phyloP scores from a whole-genome alignment of 2,797 vertebrate species.

The Yasuhikotakia modesta region DNA sequence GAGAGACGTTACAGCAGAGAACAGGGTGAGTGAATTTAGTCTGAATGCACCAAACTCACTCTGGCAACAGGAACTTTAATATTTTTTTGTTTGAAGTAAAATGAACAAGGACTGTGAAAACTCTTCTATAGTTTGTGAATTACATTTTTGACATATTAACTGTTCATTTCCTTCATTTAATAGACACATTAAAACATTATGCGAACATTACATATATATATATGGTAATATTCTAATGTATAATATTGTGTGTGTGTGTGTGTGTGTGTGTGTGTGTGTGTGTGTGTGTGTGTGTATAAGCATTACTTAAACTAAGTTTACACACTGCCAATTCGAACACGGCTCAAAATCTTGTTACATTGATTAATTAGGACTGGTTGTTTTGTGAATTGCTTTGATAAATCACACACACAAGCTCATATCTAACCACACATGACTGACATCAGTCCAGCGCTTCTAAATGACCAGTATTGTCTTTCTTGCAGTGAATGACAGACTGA shows the following conservation, averaged over 20 bases:
- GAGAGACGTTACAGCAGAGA: constrained; percentile 22
- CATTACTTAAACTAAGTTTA: background rate
- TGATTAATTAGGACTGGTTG: background rate
- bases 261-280: no score
- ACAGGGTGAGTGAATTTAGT: constrained; percentile 20
- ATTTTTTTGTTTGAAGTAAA: background rate
- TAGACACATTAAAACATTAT: no score
- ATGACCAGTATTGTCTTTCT: constrained; percentile 50
- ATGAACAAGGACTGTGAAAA: background rate
- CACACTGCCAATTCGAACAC: background rate
- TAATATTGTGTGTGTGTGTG: no score
- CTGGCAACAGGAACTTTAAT: constrained; percentile 3
- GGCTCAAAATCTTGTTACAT: background rate
- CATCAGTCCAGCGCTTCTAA: constrained; percentile 53
- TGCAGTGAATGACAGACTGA: constrained; percentile 50
- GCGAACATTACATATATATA: no score
- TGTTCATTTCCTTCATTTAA: no score
- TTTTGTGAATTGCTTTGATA: background rate
- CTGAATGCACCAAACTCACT: constrained; percentile 13
- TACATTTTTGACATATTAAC: background rate
- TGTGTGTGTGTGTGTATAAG: background rate
- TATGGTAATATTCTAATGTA: no score
- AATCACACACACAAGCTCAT: constrained; percentile 9
- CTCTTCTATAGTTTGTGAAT: background rate
- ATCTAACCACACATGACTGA: constrained; percentile 50